phyloP scores from a whole-genome alignment of 2,113 vertebrate genomes.

The Lycaon pictus region DNA sequence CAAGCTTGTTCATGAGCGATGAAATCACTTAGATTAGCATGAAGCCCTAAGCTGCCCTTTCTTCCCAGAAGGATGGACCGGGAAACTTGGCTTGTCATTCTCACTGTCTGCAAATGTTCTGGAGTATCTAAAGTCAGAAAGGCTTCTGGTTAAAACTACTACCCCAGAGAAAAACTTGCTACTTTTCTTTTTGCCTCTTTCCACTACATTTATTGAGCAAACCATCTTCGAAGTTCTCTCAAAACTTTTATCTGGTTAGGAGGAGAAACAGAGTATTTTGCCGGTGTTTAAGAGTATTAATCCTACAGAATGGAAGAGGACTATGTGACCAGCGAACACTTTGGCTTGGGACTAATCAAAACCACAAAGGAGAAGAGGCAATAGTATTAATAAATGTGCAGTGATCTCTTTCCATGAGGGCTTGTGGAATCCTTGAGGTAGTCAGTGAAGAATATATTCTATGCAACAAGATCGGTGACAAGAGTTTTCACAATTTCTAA shows the following conservation, averaged over 20 bases:
- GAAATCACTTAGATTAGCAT: not conserved
- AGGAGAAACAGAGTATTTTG: not conserved
- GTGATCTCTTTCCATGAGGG: not conserved
- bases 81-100: not conserved
- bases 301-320: not conserved
- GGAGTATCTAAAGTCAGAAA: not conserved
- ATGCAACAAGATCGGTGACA: not conserved
- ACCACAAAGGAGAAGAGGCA: not conserved
- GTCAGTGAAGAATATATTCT: not conserved
- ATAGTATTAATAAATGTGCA: not conserved
- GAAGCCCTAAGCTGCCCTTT: not conserved
- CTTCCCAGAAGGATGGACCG: not conserved
- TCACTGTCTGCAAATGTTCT: not conserved
- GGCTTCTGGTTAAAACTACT: not conserved
- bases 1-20: not conserved
- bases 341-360: constrained; percentile 3
- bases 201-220: not conserved
- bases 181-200: not conserved
- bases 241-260: constrained; percentile 22
- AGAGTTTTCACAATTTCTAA: not conserved
- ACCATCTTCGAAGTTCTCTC: not conserved
- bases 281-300: not conserved
- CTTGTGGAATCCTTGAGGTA: not conserved
- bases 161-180: not conserved
- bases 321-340: not conserved